phyloP scores from a whole-genome alignment of 92 coral and sea anemone genomes.

The Siderastrea siderea region DNA sequence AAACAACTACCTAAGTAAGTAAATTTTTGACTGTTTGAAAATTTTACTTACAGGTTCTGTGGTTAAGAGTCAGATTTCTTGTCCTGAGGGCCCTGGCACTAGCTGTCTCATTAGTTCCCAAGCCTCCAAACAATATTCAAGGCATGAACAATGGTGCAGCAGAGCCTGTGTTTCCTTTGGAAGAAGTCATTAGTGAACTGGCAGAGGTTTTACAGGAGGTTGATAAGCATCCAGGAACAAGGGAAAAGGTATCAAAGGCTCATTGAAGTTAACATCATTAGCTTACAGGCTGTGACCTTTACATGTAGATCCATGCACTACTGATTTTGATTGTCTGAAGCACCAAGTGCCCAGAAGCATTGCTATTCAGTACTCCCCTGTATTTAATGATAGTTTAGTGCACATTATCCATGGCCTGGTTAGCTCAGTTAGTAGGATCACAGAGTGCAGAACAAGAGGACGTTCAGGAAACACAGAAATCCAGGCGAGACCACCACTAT shows the following conservation, averaged over 20 bases:
- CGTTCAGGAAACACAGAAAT: no score
- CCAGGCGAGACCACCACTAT: no score
- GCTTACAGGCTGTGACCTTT: not conserved
- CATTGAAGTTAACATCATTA: not conserved
- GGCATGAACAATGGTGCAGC: slow-evolving; percentile 59
- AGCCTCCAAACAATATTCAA: slow-evolving; percentile 58
- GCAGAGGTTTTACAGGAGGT: slow-evolving; percentile 65
- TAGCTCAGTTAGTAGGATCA: no score
- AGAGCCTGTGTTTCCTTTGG: slow-evolving; percentile 47
- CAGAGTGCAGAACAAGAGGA: no score
- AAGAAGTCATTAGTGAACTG: slow-evolving; percentile 62
- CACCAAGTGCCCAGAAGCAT: no score
- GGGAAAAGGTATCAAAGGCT: slow-evolving; percentile 55
- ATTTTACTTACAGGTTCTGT: slow-evolving; percentile 68
- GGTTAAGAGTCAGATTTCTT: slow-evolving; percentile 88
- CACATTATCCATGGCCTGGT: no score
- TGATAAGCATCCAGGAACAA: slow-evolving; percentile 68
- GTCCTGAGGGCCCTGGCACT: slow-evolving; percentile 79
- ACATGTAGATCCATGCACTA: no score
- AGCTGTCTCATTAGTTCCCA: slow-evolving; percentile 77
- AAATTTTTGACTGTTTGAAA: not conserved
- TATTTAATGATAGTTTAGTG: no score
- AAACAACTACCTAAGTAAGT: not conserved
- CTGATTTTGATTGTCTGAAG: no score
- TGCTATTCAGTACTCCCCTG: no score